These are phyloP conservation scores for Pollenia labialis DNA, from an alignment of 2,888 invertebrate genomes.

Conservation along the genomic window DNA sequence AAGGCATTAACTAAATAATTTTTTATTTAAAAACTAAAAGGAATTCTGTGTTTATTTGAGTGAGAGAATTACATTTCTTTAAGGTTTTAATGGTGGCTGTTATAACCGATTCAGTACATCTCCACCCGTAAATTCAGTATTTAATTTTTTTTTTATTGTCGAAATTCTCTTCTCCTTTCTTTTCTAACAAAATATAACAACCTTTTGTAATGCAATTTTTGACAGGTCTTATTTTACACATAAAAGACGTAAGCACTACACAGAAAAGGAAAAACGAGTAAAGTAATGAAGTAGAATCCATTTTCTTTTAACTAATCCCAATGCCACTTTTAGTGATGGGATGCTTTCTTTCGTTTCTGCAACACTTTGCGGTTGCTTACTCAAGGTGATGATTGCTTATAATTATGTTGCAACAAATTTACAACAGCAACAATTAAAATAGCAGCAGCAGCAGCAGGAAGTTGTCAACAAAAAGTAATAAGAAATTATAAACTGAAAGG, in stretches of 20 bases:
- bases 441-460: conserved; percentile 38
- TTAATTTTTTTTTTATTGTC: no score
- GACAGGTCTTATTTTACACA: neutral
- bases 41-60: no score
- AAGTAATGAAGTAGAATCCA: conserved; percentile 14
- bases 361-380: conserved; percentile 67
- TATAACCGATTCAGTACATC: no score
- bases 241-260: neutral
- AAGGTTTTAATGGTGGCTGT: no score
- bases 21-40: no score
- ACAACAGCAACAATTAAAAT: conserved; percentile 32
- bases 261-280: conserved; percentile 3
- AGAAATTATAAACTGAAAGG: conserved; percentile 36
- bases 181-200: neutral
- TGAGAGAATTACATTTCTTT: no score
- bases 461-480: conserved; percentile 44
- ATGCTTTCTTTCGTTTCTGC: neutral
- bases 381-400: conserved; percentile 75
- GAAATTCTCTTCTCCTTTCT: no score
- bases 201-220: conserved; percentile 3
- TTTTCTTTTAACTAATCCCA: neutral
- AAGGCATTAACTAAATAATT: no score
- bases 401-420: conserved; percentile 70
- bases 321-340: neutral
- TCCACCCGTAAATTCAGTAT: no score